phyloP scores from a whole-genome alignment of 2,888 invertebrate species.

The Craniophora ligustri region DNA sequence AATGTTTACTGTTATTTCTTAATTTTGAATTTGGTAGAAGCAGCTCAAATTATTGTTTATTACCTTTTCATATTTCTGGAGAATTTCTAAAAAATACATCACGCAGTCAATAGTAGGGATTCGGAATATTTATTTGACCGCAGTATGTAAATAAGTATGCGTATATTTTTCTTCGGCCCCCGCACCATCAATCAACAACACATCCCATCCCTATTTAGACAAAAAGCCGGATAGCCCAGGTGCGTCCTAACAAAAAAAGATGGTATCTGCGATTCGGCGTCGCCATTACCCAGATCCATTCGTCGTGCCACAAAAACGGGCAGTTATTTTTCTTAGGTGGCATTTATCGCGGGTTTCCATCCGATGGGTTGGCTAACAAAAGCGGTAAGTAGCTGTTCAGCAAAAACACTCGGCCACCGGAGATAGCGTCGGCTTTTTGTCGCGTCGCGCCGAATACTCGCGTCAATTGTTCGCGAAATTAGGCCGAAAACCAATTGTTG shows the following conservation, averaged over 20 bases:
- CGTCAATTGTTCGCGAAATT: slow-evolving; percentile 48
- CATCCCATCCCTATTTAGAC: slow-evolving; percentile 26
- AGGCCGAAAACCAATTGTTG: slow-evolving; percentile 42
- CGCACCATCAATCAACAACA: slow-evolving; percentile 44
- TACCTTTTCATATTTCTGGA: no score
- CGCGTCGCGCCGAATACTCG: slow-evolving; percentile 18
- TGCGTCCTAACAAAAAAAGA: slow-evolving; percentile 53
- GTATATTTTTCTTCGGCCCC: slow-evolving; percentile 12
- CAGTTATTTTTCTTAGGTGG: slow-evolving; percentile 62
- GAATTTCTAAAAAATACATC: background rate
- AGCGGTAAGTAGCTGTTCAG: slow-evolving; percentile 55
- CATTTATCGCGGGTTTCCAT: slow-evolving; percentile 53
- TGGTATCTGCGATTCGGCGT: slow-evolving; percentile 39
- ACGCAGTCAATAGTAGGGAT: slow-evolving; percentile 6
- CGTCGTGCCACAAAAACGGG: slow-evolving; percentile 49
- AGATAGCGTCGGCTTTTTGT: slow-evolving; percentile 53
- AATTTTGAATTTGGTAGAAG: no score
- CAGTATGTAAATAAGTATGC: slow-evolving; percentile 25
- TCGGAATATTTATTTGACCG: slow-evolving; percentile 1
- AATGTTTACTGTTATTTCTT: no score
- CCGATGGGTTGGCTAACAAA: slow-evolving; percentile 59
- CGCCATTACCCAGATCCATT: slow-evolving; percentile 53
- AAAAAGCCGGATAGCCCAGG: slow-evolving; percentile 47
- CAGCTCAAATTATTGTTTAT: no score
- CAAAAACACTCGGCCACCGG: slow-evolving; percentile 61